Evolutionary conservation across 1,140 invertebrate species (phyloP).

Genomic region (Campodea augens): DNA sequence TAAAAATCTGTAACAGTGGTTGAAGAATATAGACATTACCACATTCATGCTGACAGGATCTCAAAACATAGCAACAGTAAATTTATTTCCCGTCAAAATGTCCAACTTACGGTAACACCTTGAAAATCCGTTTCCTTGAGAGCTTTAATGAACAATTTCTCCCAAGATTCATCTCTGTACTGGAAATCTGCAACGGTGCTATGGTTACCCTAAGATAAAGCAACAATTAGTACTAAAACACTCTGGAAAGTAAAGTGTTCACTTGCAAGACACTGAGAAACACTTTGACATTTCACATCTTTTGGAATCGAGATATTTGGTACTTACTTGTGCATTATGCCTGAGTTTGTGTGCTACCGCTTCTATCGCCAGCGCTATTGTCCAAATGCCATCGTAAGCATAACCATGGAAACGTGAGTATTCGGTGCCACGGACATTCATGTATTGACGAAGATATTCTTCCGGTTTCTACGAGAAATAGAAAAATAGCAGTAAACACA

Average conservation of each 20-base stretch:
- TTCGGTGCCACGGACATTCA: constrained; percentile 50
- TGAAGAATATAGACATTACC: too few species aligned
- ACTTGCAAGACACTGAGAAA: too few species aligned
- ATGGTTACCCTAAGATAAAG: too few species aligned
- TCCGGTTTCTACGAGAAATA: constrained; percentile 50
- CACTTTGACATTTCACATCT: too few species aligned
- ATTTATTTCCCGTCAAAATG: too few species aligned
- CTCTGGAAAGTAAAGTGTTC: too few species aligned
- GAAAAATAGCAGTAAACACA: background rate
- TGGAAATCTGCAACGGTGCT: constrained; percentile 57
- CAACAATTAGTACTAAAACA: too few species aligned
- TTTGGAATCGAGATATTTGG: too few species aligned
- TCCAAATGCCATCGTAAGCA: constrained; percentile 94
- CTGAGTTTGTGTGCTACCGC: constrained; percentile 51
- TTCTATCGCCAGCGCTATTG: constrained; percentile 77
- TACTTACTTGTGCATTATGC: constrained; percentile 39
- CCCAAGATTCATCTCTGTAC: constrained; percentile 73
- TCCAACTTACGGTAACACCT: constrained; percentile 67
- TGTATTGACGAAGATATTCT: constrained; percentile 69
- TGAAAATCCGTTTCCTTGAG: constrained; percentile 78
- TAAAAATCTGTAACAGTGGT: too few species aligned
- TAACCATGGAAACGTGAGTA: constrained; percentile 93
- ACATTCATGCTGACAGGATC: too few species aligned
- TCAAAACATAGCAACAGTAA: too few species aligned
- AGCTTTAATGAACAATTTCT: constrained; percentile 64